phyloP scores from a whole-genome alignment of 2,113 vertebrate species.

The Elephas maximus region DNA sequence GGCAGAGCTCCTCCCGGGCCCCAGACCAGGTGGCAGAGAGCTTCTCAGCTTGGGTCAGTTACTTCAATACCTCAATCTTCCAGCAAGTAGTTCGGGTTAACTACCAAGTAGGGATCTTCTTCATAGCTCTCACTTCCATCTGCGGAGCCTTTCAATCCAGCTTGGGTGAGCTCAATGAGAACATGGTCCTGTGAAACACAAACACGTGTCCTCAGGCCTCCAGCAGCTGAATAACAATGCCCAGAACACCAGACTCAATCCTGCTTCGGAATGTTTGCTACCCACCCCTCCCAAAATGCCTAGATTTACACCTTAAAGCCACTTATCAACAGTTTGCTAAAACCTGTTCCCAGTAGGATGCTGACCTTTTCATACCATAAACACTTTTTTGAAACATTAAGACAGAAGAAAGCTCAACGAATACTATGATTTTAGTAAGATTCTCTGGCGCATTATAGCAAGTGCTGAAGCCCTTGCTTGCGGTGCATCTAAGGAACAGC shows the following conservation, averaged over 20 bases:
- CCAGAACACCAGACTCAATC: not conserved
- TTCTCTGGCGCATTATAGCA: not conserved
- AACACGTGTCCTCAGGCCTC: slow-evolving; percentile 50
- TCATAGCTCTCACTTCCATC: slow-evolving; percentile 88
- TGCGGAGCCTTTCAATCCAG: slow-evolving; percentile 91
- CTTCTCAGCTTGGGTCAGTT: not conserved
- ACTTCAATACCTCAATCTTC: slow-evolving; percentile 91
- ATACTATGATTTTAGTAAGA: slow-evolving; percentile 7
- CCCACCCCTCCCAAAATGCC: not conserved
- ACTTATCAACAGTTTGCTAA: slow-evolving; percentile 20
- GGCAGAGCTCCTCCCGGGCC: not conserved
- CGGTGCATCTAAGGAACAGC: not conserved
- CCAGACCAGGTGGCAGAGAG: not conserved
- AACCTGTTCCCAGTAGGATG: not conserved
- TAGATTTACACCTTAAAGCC: not conserved
- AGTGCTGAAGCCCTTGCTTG: not conserved
- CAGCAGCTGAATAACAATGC: not conserved
- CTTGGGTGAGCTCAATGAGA: slow-evolving; percentile 96
- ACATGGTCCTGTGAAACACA: slow-evolving; percentile 94
- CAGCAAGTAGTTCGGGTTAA: slow-evolving; percentile 98
- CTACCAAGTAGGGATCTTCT: slow-evolving; percentile 94
- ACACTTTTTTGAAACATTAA: slow-evolving; percentile 39
- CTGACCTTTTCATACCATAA: not conserved
- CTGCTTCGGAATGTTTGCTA: not conserved
- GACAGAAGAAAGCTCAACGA: not conserved